phyloP scores from a whole-genome alignment of 2,113 vertebrate species.

The Sprattus sprattus region DNA sequence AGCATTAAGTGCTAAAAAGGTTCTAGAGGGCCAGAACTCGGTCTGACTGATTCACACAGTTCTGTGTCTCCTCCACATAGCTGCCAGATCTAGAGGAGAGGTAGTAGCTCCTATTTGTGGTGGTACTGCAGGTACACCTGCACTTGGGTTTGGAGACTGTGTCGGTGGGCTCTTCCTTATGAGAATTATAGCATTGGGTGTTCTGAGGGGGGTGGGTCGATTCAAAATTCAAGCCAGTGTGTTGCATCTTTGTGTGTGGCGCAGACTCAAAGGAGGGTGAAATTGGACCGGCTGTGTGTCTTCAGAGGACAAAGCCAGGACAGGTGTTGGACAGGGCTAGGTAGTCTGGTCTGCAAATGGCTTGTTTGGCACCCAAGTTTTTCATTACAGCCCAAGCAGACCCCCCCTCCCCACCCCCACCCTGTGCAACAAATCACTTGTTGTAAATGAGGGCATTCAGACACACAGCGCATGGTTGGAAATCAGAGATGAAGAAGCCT shows the following conservation, averaged over 20 bases:
- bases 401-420: background rate
- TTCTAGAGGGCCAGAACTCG: background rate
- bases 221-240: background rate
- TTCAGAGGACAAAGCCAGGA: background rate
- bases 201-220: too few species aligned
- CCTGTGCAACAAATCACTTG: background rate
- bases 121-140: background rate
- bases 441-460: background rate
- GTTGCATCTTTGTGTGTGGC: background rate
- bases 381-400: background rate
- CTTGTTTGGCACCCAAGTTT: background rate
- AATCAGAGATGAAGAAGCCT: too few species aligned
- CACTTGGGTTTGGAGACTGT: background rate
- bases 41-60: background rate
- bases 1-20: background rate
- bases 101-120: background rate
- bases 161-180: too few species aligned
- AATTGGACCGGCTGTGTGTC: background rate
- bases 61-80: background rate
- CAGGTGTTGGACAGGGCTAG: background rate
- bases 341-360: background rate
- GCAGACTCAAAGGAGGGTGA: background rate
- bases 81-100: background rate
- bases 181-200: too few species aligned
- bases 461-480: too few species aligned